Base-by-base conservation (phyloP, 2,888 invertebrate species). In the Tachina lurida region DNA sequence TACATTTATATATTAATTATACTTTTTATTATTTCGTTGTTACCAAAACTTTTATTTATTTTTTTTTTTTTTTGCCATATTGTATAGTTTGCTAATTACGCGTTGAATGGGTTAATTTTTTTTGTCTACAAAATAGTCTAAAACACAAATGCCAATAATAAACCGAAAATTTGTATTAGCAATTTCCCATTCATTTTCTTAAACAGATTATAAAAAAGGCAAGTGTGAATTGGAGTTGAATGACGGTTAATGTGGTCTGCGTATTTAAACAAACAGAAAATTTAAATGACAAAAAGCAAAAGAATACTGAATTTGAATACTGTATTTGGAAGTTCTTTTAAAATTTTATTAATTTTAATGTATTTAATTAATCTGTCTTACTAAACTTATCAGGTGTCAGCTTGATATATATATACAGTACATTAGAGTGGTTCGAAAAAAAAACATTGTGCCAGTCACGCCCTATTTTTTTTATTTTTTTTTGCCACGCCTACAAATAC, bases 81-180 rank as follows among this genome's bases (percentile, higher is more conserved):
- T 65, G 0, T 49, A 41, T 67, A 67, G 49, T 67, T 74, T 73
- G 43, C 49, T 58, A 83, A 82, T 70, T 71, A 71, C 17, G 70
- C 43, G 31, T 58, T 76, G 49, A 58, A 67, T 67, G 12, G 12
- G 9, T 71, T 58, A 43, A 19, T 56, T 49, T 56, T 15, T 63
- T 70, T 39, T 45, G 43, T 71, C 49, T 63, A 76, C 22, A 45
- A 74, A 82, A 52, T 45, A 58, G n/a, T 31, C 54, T 70, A 52
- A 63, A 39, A 15, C 56, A 43, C 60, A 63, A 67, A 45, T 15
- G 56, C 19, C 62, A 78, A 43, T 43, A 45, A 54, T 3, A 67
- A 73, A 74, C 80, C 80, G 60, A 74, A 74, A 81, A 67, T 41
- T 43, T 58, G 15, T 49, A 56, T 43, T 17, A 58, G 65, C 15